Conservation (phyloP, 2,113 vertebrate species). For the Thinocorus orbignyianus region DNA sequence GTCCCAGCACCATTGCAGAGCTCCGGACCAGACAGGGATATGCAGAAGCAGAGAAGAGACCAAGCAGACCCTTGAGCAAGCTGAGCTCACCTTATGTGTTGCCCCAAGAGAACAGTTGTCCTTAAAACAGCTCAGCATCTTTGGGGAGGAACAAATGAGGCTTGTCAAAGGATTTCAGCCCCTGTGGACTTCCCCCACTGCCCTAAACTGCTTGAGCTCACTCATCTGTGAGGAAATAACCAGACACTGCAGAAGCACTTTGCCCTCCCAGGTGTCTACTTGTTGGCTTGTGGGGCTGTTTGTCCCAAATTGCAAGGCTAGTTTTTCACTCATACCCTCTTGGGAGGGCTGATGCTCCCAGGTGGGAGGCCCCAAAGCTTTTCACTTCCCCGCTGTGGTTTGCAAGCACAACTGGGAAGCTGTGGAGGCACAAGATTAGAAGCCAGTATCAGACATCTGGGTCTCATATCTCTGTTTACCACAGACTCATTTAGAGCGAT, state of each 20-base stretch:
- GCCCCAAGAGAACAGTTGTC: not conserved
- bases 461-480: not conserved
- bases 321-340: fast-evolving
- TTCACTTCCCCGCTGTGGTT: fast-evolving
- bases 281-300: not conserved
- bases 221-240: fast-evolving
- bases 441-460: not conserved
- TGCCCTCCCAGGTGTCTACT: not conserved
- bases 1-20: not conserved
- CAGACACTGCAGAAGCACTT: not conserved
- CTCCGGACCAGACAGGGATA: not conserved
- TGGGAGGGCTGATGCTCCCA: not conserved
- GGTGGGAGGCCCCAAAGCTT: not conserved
- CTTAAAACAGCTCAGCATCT: not conserved
- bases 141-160: not conserved
- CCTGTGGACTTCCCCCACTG: not conserved
- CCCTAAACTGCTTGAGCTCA: not conserved
- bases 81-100: fast-evolving
- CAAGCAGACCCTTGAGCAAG: not conserved
- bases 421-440: not conserved
- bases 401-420: not conserved
- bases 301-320: not conserved
- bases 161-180: not conserved
- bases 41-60: not conserved
- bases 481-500: not conserved